phyloP scores from a whole-genome alignment of 2,797 vertebrate species.

The Ataeniobius toweri region DNA sequence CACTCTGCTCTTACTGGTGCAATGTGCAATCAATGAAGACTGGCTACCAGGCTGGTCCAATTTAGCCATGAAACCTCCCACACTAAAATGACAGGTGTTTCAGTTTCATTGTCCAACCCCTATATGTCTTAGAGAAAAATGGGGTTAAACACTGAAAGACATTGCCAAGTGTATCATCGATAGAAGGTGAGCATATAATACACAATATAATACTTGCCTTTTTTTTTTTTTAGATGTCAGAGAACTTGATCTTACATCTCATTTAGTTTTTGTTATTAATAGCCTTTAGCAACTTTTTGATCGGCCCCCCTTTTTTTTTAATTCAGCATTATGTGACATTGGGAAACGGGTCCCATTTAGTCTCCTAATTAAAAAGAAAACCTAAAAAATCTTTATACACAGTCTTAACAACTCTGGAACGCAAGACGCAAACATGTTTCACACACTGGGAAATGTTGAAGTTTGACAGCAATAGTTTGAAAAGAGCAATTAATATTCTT shows the following conservation, averaged over 20 bases:
- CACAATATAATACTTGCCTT: too few relatives aligned
- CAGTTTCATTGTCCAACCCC: too few relatives aligned
- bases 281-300: background rate
- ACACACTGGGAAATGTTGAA: background rate
- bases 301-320: background rate
- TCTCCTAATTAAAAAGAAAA: background rate
- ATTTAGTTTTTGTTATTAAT: background rate
- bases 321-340: background rate
- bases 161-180: too few relatives aligned
- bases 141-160: too few relatives aligned
- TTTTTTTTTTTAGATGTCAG: background rate
- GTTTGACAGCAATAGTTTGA: background rate
- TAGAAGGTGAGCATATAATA: too few relatives aligned
- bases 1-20: too few relatives aligned
- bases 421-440: background rate
- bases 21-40: too few relatives aligned
- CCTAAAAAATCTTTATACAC: background rate
- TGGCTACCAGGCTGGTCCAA: too few relatives aligned
- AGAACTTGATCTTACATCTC: background rate
- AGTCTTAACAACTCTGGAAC: background rate
- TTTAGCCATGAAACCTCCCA: too few relatives aligned
- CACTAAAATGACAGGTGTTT: too few relatives aligned
- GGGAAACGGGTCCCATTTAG: background rate
- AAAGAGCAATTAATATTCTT: constrained; percentile 8
- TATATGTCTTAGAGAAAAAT: too few relatives aligned